These are phyloP conservation scores for Mugil cephalus DNA, from an alignment of 2,113 vertebrate genomes.

Conservation along the genomic window DNA sequence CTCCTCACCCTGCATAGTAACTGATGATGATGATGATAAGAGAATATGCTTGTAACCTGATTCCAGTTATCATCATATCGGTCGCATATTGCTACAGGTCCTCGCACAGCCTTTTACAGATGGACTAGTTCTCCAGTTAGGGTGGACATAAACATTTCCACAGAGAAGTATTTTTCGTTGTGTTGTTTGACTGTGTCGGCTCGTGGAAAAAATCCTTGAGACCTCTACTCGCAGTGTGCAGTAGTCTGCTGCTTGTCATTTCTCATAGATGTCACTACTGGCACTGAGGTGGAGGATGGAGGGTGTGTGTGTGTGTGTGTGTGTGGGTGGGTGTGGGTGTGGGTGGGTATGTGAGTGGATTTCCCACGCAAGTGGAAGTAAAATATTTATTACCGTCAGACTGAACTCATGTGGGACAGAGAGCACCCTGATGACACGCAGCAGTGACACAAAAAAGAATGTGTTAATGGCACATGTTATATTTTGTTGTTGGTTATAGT, in stretches of 20 bases:
- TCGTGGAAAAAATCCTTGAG: background rate
- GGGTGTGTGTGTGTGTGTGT: background rate
- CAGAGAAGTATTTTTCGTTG: too few relatives aligned
- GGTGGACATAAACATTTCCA: too few relatives aligned
- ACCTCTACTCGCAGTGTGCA: background rate
- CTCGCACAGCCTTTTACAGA: too few relatives aligned
- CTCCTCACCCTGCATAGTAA: background rate
- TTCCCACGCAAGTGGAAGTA: slow-evolving; percentile 41
- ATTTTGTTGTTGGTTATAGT: too few relatives aligned
- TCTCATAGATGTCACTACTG: slow-evolving; percentile 47
- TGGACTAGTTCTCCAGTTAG: too few relatives aligned
- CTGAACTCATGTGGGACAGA: slow-evolving; percentile 31
- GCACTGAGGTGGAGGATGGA: slow-evolving; percentile 44
- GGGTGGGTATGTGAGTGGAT: slow-evolving; percentile 4
- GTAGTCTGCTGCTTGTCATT: slow-evolving; percentile 30
- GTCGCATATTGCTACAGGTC: background rate
- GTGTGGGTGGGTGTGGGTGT: slow-evolving; percentile 17
- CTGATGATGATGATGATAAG: background rate
- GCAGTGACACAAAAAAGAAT: background rate
- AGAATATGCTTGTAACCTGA: background rate
- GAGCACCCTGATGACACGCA: slow-evolving; percentile 30
- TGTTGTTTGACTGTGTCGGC: background rate
- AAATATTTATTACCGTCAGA: slow-evolving; percentile 66
- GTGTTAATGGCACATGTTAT: background rate
- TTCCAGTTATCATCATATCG: background rate